These are phyloP conservation scores for Exephanes ischioxanthus DNA, from an alignment of 2,888 invertebrate species.

Conservation along the genomic window DNA sequence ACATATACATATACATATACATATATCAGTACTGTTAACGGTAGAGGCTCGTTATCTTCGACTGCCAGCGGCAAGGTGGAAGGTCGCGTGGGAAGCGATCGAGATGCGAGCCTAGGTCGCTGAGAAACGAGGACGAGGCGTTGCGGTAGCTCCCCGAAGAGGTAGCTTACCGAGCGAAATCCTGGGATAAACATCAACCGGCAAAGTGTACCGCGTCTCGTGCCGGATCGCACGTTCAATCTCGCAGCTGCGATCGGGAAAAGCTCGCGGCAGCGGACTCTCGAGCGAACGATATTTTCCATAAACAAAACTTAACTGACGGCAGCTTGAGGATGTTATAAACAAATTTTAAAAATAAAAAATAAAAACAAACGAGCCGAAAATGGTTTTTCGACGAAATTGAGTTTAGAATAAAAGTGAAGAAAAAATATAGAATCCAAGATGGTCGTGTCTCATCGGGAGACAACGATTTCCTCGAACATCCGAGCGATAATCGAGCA, in stretches of 20 bases:
- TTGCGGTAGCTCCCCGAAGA: constrained; percentile 61
- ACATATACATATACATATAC: not conserved
- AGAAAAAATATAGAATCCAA: constrained; percentile 19
- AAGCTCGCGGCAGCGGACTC: not conserved
- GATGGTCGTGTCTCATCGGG: constrained; percentile 83
- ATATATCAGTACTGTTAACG: constrained; percentile 32
- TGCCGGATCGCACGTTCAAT: constrained; percentile 21
- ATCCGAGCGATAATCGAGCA: constrained; percentile 84
- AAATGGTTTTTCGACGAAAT: constrained; percentile 36
- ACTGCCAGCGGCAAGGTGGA: constrained; percentile 67
- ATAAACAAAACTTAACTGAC: not conserved
- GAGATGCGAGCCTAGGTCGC: constrained; percentile 73
- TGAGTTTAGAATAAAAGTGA: not conserved
- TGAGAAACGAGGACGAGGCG: constrained; percentile 76
- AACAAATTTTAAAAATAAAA: not conserved
- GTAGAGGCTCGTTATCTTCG: constrained; percentile 61
- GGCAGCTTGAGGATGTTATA: not conserved
- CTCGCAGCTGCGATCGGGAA: constrained; percentile 2
- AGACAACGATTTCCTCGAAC: constrained; percentile 81
- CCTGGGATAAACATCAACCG: constrained; percentile 50
- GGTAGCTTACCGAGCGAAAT: constrained; percentile 49
- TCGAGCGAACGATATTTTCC: not conserved
- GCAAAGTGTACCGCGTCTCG: constrained; percentile 32
- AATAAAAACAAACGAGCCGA: not conserved
- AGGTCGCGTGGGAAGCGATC: constrained; percentile 79